Conservation (phyloP, 2,797 vertebrate genomes). For the Tragopan temminckii region DNA sequence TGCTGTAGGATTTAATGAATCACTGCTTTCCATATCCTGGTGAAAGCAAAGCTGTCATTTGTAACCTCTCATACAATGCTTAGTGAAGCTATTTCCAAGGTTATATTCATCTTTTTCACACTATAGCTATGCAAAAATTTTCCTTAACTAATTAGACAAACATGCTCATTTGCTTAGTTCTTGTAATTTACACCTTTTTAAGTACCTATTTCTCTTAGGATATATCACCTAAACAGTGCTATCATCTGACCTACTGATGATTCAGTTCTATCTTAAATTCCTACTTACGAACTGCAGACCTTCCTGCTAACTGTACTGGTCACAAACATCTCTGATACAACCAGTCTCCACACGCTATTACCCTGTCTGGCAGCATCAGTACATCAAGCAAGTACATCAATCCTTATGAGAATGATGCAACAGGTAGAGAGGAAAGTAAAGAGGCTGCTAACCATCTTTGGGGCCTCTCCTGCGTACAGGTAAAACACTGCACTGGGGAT, state of each 20-base stretch:
- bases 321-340: neutral
- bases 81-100: neutral
- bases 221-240: neutral
- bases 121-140: neutral
- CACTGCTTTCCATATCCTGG: neutral
- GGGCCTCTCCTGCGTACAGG: accelerated
- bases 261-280: neutral
- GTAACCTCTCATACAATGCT: neutral
- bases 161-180: neutral
- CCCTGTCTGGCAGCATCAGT: neutral
- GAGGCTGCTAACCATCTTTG: neutral
- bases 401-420: conserved; percentile 30
- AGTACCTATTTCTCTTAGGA: neutral
- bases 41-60: neutral
- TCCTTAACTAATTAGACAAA: neutral
- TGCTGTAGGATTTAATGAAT: conserved; percentile 11
- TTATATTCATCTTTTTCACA: neutral
- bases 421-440: conserved; percentile 20
- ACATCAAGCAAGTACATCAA: neutral
- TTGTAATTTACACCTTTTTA: neutral
- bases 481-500: neutral
- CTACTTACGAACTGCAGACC: neutral
- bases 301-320: neutral
- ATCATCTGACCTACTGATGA: neutral
- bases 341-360: neutral